phyloP scores from a whole-genome alignment of 2,113 vertebrate genomes.

The Ochotona curzoniae region DNA sequence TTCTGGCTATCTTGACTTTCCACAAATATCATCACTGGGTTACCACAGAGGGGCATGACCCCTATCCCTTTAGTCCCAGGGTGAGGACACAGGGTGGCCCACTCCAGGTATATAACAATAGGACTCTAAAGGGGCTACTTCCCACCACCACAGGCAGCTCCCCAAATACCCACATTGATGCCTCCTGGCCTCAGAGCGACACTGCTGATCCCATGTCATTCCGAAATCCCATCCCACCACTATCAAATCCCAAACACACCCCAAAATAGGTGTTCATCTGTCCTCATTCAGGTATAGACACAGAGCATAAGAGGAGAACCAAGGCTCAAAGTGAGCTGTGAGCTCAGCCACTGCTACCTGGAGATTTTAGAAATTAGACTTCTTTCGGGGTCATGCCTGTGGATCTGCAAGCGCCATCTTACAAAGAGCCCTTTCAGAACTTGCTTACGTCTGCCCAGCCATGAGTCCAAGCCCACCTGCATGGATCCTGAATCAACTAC shows the following conservation, averaged over 20 bases:
- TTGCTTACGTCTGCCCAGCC: background rate
- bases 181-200: background rate
- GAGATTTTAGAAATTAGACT: too few species aligned
- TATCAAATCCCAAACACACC: background rate
- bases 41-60: too few species aligned
- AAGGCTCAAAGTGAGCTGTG: background rate
- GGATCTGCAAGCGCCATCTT: background rate
- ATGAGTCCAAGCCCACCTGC: background rate
- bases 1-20: too few species aligned
- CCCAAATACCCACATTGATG: background rate
- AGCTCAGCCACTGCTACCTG: background rate
- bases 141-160: too few species aligned
- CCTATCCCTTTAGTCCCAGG: too few species aligned
- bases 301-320: background rate
- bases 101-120: too few species aligned
- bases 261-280: background rate
- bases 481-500: background rate
- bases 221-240: background rate
- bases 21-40: too few species aligned
- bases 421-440: background rate
- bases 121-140: too few species aligned
- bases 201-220: background rate
- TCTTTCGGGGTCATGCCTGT: background rate
- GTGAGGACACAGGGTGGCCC: too few species aligned
- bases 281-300: background rate